A percentile compares a stretch with the other conserved stretches of the same genome.
Conservation (phyloP, 2,113 vertebrate species). For the Lophochroa leadbeateri region DNA sequence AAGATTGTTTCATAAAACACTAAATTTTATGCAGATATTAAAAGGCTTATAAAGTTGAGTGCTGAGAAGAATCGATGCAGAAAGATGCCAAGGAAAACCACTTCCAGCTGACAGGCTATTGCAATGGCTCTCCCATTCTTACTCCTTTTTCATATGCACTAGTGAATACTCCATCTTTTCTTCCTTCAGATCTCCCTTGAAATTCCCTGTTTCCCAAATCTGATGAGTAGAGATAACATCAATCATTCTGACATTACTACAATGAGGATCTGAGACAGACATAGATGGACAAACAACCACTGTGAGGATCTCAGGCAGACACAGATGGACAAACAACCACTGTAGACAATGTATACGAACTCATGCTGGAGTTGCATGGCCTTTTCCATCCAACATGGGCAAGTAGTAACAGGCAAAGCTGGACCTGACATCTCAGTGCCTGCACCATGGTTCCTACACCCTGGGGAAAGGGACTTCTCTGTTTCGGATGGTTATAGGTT, state of each 20-base stretch:
- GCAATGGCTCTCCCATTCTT: neutral
- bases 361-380: fast-evolving
- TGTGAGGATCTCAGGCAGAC: neutral
- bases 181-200: neutral
- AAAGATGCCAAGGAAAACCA: neutral
- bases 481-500: neutral
- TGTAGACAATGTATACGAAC: neutral
- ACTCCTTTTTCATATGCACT: neutral
- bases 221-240: neutral
- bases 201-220: neutral
- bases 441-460: fast-evolving
- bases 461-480: neutral
- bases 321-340: neutral
- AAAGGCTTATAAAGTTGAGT: neutral
- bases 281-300: neutral
- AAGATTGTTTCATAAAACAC: neutral
- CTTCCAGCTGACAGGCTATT: neutral
- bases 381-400: neutral
- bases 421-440: neutral
- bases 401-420: neutral
- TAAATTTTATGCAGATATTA: neutral
- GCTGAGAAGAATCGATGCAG: neutral
- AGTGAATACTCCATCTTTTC: neutral
- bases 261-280: neutral
- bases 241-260: neutral